phyloP scores from a whole-genome alignment of 2,888 invertebrate species.

The Meteorus cinctellus region DNA sequence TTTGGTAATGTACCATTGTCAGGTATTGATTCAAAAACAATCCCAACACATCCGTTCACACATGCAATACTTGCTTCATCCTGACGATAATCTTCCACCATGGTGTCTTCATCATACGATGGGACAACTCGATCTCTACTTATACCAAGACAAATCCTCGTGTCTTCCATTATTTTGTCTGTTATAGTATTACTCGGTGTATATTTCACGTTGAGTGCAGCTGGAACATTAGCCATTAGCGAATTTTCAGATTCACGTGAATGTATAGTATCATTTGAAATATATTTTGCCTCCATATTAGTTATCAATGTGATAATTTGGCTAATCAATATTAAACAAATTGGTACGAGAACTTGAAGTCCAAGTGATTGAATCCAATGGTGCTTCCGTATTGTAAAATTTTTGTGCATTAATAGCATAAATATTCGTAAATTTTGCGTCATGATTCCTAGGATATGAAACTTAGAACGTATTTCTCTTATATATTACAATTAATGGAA shows the following conservation, averaged over 20 bases:
- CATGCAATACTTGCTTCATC: conserved; percentile 50
- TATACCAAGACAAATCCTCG: conserved; percentile 58
- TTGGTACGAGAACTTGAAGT: conserved; percentile 63
- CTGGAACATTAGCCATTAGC: conserved; percentile 28
- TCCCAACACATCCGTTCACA: conserved; percentile 54
- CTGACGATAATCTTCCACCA: conserved; percentile 58
- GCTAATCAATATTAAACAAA: conserved; percentile 61
- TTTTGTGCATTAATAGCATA: conserved; percentile 65
- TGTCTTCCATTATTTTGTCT: conserved; percentile 56
- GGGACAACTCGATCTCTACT: conserved; percentile 57
- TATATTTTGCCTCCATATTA: conserved; percentile 51
- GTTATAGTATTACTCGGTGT: conserved; percentile 61
- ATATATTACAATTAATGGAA: not conserved
- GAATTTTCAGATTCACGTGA: conserved; percentile 42
- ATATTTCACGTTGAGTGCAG: conserved; percentile 56
- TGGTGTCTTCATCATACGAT: conserved; percentile 57
- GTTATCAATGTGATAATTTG: conserved; percentile 61
- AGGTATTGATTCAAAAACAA: conserved; percentile 58
- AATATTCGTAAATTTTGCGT: conserved; percentile 55
- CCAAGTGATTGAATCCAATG: conserved; percentile 65
- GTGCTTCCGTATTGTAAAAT: conserved; percentile 64
- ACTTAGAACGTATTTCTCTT: not conserved
- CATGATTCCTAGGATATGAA: conserved; percentile 41
- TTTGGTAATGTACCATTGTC: conserved; percentile 51
- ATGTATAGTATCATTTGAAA: conserved; percentile 59